Evolutionary conservation across 30 jellyfish, hydroid and myxozoan genomes (phyloP).

Genomic region (Pseudorhiza aurosa): DNA sequence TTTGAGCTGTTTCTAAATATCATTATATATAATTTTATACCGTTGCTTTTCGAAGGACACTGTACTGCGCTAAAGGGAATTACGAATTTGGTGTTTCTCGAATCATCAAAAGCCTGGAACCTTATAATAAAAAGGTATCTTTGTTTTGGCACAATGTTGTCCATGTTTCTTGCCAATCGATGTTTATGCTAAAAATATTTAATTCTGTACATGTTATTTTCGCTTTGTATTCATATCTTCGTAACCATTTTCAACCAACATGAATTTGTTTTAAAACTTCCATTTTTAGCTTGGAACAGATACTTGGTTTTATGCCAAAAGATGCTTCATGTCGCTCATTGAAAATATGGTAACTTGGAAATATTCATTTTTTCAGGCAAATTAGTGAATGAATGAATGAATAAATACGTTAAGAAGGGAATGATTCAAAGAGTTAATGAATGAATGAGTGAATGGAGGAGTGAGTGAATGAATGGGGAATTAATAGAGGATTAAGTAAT

Average conservation of each 20-base stretch:
- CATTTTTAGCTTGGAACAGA: constrained; percentile 90
- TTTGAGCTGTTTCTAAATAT: too few species aligned
- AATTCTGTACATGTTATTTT: too few species aligned
- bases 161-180: too few species aligned
- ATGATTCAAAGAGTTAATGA: not conserved
- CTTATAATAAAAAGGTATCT: constrained; percentile 83
- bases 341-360: constrained; percentile 85
- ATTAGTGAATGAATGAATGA: not conserved
- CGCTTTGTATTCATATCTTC: too few species aligned
- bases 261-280: not conserved
- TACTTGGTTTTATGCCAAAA: constrained; percentile 95
- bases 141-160: not conserved
- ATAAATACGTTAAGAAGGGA: not conserved
- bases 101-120: constrained; percentile 90
- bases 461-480: too few species aligned
- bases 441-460: not conserved
- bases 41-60: constrained; percentile 63
- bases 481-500: too few species aligned
- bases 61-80: constrained; percentile 94
- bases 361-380: not conserved
- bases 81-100: constrained; percentile 95
- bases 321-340: constrained; percentile 87
- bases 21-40: too few species aligned
- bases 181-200: too few species aligned
- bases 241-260: too few species aligned